These are phyloP conservation scores for Achroia grisella DNA, from an alignment of 1,140 invertebrate species.

Conservation along the genomic window DNA sequence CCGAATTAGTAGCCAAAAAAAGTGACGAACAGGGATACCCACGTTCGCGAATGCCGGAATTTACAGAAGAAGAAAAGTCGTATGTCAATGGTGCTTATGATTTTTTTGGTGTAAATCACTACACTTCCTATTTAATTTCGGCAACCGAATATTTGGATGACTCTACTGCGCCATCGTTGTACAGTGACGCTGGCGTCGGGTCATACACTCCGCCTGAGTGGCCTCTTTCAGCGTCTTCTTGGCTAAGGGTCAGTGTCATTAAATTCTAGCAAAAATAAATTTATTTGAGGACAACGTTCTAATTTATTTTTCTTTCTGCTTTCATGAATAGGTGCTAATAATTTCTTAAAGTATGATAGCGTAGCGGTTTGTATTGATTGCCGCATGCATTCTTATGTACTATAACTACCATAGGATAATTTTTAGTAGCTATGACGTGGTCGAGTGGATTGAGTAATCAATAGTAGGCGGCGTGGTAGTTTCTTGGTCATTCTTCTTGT, in stretches of 20 bases:
- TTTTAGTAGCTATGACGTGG: too few species aligned
- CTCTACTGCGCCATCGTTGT: conserved; percentile 21
- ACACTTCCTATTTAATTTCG: conserved; percentile 57
- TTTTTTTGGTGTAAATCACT: conserved; percentile 80
- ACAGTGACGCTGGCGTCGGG: conserved; percentile 22
- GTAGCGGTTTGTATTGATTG: too few species aligned
- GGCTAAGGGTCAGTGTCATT: conserved; percentile 33
- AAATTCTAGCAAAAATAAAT: too few species aligned
- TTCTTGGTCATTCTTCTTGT: too few species aligned
- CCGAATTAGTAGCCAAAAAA: conserved; percentile 65
- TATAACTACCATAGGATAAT: too few species aligned
- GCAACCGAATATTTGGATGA: conserved; percentile 13
- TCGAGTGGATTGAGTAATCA: too few species aligned
- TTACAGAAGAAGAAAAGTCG: conserved; percentile 68
- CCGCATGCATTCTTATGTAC: too few species aligned
- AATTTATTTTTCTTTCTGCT: not conserved
- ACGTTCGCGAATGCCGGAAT: conserved; percentile 69
- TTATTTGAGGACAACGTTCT: not conserved
- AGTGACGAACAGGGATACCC: conserved; percentile 67
- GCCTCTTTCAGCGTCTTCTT: conserved; percentile 20
- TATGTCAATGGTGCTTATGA: conserved; percentile 75
- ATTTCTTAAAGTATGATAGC: too few species aligned
- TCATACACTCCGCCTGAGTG: conserved; percentile 19
- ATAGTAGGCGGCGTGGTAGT: too few species aligned
- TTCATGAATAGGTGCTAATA: too few species aligned